phyloP scores from a whole-genome alignment of 2,797 vertebrate species.

The Intellagama lesueurii region DNA sequence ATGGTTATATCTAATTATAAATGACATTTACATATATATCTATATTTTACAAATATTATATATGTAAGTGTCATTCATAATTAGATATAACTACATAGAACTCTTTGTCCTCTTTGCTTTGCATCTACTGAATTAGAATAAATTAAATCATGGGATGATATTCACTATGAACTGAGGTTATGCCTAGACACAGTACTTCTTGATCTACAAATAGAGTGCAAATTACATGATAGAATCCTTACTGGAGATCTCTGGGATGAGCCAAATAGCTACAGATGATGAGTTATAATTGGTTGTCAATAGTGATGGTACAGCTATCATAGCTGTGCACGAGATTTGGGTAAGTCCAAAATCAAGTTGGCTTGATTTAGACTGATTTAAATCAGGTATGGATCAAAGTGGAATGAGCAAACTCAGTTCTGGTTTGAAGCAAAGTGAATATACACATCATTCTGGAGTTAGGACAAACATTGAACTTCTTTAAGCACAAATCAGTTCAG shows the following conservation, averaged over 20 bases:
- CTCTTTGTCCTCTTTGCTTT: conserved; percentile 23
- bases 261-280: neutral
- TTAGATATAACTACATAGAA: conserved; percentile 57
- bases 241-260: neutral
- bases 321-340: no score
- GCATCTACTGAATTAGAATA: neutral
- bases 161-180: conserved; percentile 20
- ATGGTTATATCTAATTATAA: conserved; percentile 58
- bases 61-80: conserved; percentile 51
- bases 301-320: no score
- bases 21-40: conserved; percentile 35
- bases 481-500: no score
- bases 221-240: neutral
- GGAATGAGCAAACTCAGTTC: no score
- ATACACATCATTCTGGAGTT: no score
- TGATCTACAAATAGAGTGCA: neutral
- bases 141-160: conserved; percentile 40
- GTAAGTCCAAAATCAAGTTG: no score
- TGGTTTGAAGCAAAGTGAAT: no score
- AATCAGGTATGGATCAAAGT: no score
- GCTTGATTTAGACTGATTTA: no score
- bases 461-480: no score
- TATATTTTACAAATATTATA: no score
- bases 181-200: neutral
- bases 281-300: no score